Conservation (phyloP, 2,888 invertebrate species). For the Caradrina kadenii region DNA sequence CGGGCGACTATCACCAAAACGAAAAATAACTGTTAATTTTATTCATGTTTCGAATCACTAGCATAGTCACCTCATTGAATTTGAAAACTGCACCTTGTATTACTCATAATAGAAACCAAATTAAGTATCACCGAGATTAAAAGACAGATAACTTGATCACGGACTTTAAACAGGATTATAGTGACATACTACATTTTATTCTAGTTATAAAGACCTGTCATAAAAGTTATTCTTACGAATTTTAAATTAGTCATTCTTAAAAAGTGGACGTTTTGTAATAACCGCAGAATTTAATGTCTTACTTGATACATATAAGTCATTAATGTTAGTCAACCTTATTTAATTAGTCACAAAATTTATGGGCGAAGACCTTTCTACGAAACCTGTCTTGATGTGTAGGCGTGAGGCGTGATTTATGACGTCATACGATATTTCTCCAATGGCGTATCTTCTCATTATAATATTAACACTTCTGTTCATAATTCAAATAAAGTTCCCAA, state of each 20-base stretch:
- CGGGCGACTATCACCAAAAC: no score
- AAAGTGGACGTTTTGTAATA: constrained; percentile 19
- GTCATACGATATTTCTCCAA: constrained; percentile 73
- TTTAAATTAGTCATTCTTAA: constrained; percentile 58
- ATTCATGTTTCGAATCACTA: no score
- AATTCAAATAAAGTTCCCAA: constrained; percentile 49
- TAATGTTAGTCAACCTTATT: constrained; percentile 54
- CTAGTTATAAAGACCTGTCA: constrained; percentile 21
- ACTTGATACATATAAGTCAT: constrained; percentile 51
- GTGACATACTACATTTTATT: constrained; percentile 25
- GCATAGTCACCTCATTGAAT: no score
- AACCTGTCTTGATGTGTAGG: constrained; percentile 59
- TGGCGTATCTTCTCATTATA: constrained; percentile 77
- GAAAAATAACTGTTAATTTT: no score
- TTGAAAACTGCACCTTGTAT: constrained; percentile 5
- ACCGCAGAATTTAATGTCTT: constrained; percentile 34
- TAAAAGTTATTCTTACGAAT: constrained; percentile 47
- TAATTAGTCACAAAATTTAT: constrained; percentile 63
- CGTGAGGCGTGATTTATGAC: constrained; percentile 60
- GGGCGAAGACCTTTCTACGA: constrained; percentile 41
- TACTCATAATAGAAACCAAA: constrained; percentile 52
- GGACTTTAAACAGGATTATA: constrained; percentile 54
- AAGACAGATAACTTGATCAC: constrained; percentile 52
- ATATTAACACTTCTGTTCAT: constrained; percentile 67
- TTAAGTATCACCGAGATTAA: constrained; percentile 57